Conservation (phyloP, 2,797 vertebrate species). For the Erpetoichthys calabaricus region DNA sequence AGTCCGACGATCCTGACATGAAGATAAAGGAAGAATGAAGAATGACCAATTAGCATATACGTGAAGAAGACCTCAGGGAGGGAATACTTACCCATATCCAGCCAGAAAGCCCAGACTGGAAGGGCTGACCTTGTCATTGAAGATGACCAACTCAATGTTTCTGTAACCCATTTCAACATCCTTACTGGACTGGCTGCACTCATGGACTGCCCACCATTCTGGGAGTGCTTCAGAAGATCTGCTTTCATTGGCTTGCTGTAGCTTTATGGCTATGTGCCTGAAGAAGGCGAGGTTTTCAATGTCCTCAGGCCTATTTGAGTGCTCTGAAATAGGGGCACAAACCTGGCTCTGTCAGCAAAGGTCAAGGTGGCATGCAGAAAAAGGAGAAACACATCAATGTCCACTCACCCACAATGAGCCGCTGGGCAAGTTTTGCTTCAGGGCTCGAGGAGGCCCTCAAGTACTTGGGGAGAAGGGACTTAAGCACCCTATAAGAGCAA, state of each 20-base stretch:
- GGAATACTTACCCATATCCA: conserved; percentile 50
- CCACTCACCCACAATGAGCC: conserved; percentile 32
- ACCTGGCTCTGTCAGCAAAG: conserved; percentile 11
- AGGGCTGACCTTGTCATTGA: conserved; percentile 68
- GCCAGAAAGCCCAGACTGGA: conserved; percentile 60
- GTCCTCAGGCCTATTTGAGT: conserved; percentile 29
- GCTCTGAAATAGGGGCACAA: conserved; percentile 21
- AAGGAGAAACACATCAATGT: too few relatives aligned
- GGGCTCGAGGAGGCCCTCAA: conserved; percentile 39
- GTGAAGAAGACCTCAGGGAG: background rate
- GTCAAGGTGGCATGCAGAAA: conserved; percentile 9
- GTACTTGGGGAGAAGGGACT: conserved; percentile 42
- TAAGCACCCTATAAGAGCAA: conserved; percentile 32
- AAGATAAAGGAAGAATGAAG: background rate
- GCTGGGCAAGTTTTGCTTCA: conserved; percentile 43
- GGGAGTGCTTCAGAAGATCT: conserved; percentile 11
- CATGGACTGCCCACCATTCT: conserved; percentile 61
- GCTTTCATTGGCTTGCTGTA: conserved; percentile 29
- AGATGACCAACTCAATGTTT: conserved; percentile 51
- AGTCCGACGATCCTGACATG: conserved; percentile 48
- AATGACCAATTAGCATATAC: background rate
- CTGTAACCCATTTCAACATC: conserved; percentile 28
- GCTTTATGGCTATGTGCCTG: conserved; percentile 45
- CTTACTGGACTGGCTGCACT: conserved; percentile 34
- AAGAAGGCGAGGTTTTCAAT: conserved; percentile 44